Evolutionary conservation across 2,888 invertebrate genomes (phyloP).

Genomic region (Lasioglossum pauxillum): DNA sequence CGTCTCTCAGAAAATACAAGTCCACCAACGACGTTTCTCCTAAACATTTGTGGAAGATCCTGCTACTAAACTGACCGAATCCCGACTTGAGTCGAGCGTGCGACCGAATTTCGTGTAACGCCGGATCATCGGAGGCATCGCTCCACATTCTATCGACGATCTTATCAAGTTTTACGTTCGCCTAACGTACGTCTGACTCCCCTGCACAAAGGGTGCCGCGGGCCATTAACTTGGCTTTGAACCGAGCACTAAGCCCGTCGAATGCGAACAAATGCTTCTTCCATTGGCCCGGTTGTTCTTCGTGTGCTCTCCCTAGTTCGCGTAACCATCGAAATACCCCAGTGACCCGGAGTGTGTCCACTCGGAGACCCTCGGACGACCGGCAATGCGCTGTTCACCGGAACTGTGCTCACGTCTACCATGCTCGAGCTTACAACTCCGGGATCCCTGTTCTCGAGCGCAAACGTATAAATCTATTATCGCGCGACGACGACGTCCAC

Average conservation of each 20-base stretch:
- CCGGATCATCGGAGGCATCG: not conserved
- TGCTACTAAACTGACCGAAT: not conserved
- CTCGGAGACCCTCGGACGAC: not conserved
- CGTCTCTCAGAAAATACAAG: not conserved
- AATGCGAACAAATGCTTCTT: constrained; percentile 12
- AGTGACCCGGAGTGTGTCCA: constrained; percentile 25
- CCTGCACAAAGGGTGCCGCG: not conserved
- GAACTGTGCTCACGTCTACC: not conserved
- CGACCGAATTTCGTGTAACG: not conserved
- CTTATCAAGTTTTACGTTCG: constrained; percentile 3
- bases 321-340: constrained; percentile 26
- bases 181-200: not conserved
- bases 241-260: not conserved
- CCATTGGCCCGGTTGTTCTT: not conserved
- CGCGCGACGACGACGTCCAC: constrained; percentile 69
- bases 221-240: constrained; percentile 18
- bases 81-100: not conserved
- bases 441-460: constrained; percentile 18
- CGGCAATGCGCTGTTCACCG: constrained; percentile 25
- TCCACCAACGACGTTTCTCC: not conserved
- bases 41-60: not conserved
- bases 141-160: not conserved
- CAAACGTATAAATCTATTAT: constrained; percentile 80
- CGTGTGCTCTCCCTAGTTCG: not conserved
- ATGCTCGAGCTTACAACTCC: not conserved